A percentile compares a stretch with the other conserved stretches of the same genome.
Conservation (phyloP, 2,797 vertebrate genomes). For the Poeciliopsis paucimaculata region DNA sequence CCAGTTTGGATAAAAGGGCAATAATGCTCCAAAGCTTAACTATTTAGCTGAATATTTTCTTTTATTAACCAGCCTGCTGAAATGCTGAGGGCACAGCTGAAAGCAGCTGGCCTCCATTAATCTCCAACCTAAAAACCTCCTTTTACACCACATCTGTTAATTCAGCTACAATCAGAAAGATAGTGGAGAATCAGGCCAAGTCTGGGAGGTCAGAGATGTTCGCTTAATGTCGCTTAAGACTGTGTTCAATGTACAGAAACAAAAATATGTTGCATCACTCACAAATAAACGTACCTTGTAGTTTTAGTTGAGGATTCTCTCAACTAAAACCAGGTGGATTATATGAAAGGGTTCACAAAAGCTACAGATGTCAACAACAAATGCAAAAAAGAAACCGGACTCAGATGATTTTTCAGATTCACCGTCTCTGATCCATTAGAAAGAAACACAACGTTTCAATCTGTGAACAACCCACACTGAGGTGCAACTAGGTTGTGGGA, state of each 20-base stretch:
- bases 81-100: constrained; percentile 59
- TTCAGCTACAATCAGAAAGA: constrained; percentile 42
- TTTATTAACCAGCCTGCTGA: constrained; percentile 53
- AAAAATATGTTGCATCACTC: constrained; percentile 19
- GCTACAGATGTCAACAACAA: neutral
- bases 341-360: neutral
- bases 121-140: constrained; percentile 78
- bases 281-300: neutral
- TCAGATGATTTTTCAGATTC: neutral
- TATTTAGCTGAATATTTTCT: constrained; percentile 46
- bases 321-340: neutral
- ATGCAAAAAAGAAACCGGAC: neutral
- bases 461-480: neutral
- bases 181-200: constrained; percentile 16
- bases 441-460: neutral
- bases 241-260: constrained; percentile 20
- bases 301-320: neutral
- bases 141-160: constrained; percentile 59
- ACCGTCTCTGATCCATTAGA: no score
- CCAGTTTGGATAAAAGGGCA: constrained; percentile 2
- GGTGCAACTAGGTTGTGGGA: neutral
- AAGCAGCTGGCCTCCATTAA: constrained; percentile 74
- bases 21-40: constrained; percentile 14
- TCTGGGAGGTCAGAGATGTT: constrained; percentile 4
- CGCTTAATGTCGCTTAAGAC: neutral